Conservation (phyloP, 2,113 vertebrate species). For the Rhegmatorhina hoffmannsi region DNA sequence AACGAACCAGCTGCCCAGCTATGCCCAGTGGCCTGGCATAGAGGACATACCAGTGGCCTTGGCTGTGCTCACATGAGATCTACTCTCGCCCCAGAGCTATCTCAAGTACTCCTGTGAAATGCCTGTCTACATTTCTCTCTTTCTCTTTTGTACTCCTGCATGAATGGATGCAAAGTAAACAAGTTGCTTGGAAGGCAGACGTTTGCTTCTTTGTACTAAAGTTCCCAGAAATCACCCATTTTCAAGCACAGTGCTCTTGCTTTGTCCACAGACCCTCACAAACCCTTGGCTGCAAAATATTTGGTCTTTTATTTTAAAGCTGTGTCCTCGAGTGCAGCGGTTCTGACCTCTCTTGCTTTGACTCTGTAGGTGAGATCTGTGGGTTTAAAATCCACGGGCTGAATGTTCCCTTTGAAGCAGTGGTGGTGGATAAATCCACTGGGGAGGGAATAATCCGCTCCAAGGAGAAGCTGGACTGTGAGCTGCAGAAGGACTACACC, state of each 20-base stretch:
- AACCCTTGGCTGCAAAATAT: conserved; percentile 87
- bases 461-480: conserved; percentile 94
- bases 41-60: conserved; percentile 65
- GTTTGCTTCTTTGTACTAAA: conserved; percentile 82
- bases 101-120: conserved; percentile 96
- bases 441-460: conserved; percentile 93
- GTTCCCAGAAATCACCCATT: conserved; percentile 83
- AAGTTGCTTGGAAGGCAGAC: conserved; percentile 92
- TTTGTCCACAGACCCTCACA: conserved; percentile 88
- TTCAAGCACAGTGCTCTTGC: conserved; percentile 83
- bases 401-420: conserved; percentile 94
- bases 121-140: conserved; percentile 87
- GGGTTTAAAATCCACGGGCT: conserved; percentile 97
- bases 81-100: conserved; percentile 73
- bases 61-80: conserved; percentile 69
- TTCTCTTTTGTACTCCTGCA: conserved; percentile 89
- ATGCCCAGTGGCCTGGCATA: conserved; percentile 60
- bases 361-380: conserved; percentile 91
- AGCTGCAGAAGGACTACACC: conserved; percentile 95
- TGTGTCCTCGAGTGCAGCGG: rapidly evolving
- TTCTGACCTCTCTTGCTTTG: conserved; percentile 57
- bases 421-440: conserved; percentile 96
- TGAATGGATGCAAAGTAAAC: conserved; percentile 97
- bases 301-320: conserved; percentile 73
- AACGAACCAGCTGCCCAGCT: conserved; percentile 62